Conservation (phyloP, 2,113 vertebrate species). For the Delphinus delphis region DNA sequence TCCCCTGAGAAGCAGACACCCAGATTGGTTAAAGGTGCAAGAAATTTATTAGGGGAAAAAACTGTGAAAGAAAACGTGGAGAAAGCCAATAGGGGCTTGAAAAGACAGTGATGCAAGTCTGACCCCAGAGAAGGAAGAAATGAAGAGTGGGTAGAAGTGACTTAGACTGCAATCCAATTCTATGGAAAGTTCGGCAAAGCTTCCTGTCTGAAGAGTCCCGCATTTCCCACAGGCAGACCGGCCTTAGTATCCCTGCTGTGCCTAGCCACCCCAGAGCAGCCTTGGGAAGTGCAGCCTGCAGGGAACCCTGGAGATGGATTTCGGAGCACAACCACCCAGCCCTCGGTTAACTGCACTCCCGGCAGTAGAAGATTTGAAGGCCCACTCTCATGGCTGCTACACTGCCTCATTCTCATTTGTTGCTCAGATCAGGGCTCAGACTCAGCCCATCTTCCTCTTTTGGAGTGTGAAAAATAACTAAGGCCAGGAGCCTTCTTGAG, state of each 20-base stretch:
- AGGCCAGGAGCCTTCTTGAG: neutral
- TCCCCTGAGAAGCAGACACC: neutral
- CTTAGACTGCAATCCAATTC: neutral
- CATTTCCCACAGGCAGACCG: neutral
- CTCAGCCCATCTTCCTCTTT: neutral
- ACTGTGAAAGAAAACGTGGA: neutral
- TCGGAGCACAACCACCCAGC: neutral
- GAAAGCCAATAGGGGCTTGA: neutral
- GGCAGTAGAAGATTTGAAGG: neutral
- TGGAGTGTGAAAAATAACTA: neutral
- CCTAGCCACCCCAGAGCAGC: neutral
- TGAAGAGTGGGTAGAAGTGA: neutral
- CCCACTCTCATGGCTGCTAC: neutral
- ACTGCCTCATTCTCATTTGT: neutral
- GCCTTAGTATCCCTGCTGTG: neutral
- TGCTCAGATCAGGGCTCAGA: neutral
- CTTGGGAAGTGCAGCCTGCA: neutral
- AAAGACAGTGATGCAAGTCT: neutral
- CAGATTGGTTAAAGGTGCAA: neutral
- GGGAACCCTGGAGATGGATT: neutral
- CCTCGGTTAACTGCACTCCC: rapidly evolving
- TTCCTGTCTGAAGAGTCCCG: rapidly evolving
- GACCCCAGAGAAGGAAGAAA: neutral
- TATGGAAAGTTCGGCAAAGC: neutral
- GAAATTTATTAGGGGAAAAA: neutral